Base-by-base conservation (phyloP, 2,888 invertebrate species). In the Macrophya annulata region DNA sequence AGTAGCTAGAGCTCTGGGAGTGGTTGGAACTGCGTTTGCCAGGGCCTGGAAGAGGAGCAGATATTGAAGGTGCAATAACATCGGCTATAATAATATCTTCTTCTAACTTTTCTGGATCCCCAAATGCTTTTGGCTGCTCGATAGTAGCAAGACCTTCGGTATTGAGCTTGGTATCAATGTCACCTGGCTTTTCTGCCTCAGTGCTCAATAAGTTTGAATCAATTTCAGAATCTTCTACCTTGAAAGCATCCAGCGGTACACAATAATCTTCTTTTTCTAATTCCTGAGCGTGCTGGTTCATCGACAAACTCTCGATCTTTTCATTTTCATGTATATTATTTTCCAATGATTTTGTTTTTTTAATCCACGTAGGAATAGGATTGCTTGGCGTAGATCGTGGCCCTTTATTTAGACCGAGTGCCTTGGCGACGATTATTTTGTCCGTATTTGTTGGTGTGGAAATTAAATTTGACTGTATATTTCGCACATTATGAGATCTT, bases 311-410 rank as follows among this genome's bases (percentile, higher is more conserved):
- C n/a, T 15, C n/a, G 21, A 12, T 48, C 25, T 10, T 45, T 37
- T 65, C 9, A 31, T 31, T 10, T 43, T 76, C 43, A 4, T 25
- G 15, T 3, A 62, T 12, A 5, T 37, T 55, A 1, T 81, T 85
- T n/a, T 55, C 79, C 40, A 48, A 77, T n/a, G 71, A 37, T 40
- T 21, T 43, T 4, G 68, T 68, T 37, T 68, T 83, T 12, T 37
- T 68, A 0, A 83, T 68, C 83, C 83, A 83, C 83, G 45, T 68
- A 5, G 83, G 83, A 48, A 83, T 83, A n/a, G 83, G 83, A 83
- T 83, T 83, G 83, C 83, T 83, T 12, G 83, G 83, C n/a, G 83
- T 83, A 15, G 83, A 83, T 45, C 81, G 21, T 5, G 62, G n/a
- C 15, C 40, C 81, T 25, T 59, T 55, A 17, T 31, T 12, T 25